A percentile compares a stretch with the other conserved stretches of the same genome.
phyloP scores from a whole-genome alignment of 2,797 vertebrate species.

The Anabas testudineus region DNA sequence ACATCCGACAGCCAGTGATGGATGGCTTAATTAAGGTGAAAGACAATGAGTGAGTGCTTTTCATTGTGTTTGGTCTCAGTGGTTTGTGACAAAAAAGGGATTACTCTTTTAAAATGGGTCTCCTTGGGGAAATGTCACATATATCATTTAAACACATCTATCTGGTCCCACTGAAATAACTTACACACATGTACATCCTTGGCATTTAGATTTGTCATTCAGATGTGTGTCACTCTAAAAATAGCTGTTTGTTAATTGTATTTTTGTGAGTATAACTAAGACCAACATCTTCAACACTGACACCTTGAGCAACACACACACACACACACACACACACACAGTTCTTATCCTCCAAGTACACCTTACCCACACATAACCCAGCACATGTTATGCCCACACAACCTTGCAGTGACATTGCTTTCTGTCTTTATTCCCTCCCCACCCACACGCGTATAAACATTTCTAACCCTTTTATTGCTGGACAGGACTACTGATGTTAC shows the following conservation, averaged over 20 bases:
- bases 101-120: conserved; percentile 77
- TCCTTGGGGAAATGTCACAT: conserved; percentile 81
- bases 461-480: conserved; percentile 26
- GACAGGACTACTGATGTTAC: background rate
- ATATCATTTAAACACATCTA: conserved; percentile 72
- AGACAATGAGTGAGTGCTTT: conserved; percentile 85
- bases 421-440: conserved; percentile 34
- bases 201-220: conserved; percentile 24
- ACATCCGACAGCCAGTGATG: conserved; percentile 81
- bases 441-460: conserved; percentile 40
- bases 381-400: conserved; percentile 46
- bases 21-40: conserved; percentile 86
- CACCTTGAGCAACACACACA: conserved; percentile 18
- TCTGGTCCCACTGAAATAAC: conserved; percentile 40
- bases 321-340: background rate
- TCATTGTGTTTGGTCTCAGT: conserved; percentile 83
- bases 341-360: conserved; percentile 19
- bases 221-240: conserved; percentile 11
- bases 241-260: background rate
- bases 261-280: conserved; percentile 18
- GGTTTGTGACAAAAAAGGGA: conserved; percentile 79
- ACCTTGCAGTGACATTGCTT: conserved; percentile 47
- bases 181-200: conserved; percentile 25
- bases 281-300: conserved; percentile 7
- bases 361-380: conserved; percentile 29